Base-by-base conservation (phyloP, 2,113 vertebrate genomes). In the Motacilla alba region DNA sequence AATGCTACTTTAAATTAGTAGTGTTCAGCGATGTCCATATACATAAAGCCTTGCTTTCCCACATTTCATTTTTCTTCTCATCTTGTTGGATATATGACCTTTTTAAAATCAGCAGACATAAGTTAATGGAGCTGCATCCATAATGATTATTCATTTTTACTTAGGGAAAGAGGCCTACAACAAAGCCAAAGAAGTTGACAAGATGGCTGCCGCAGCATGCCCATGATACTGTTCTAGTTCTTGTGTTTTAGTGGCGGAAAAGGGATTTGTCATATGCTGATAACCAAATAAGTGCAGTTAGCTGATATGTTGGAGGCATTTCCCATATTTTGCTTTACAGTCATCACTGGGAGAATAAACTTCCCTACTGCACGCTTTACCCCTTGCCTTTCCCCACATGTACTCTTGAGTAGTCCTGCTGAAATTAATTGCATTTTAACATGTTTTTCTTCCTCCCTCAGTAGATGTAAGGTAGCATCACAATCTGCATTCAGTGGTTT, bases 41-140 rank as follows among this genome's bases (percentile, higher is more conserved):
- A 15, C 2, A 8, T 68, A 19, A 76, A 68, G 5, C 22, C 4
- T 83, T 56, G 8, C n/a, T 91, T 70, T 78, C 15, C 33, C 10
- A 15, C 1, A 0, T 33, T 43, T 21, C 1, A 2, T 8, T 72
- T 72, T 64, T 28, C 11, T 66, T 23, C 0, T 5, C 1, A 6
- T 81, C 22, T 69, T 53, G 3, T 43, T 67, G 10, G 35, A 11
- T 44, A 15, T 6, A 11, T 15, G n/a, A 52, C 31, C 49, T 63
- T 44, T 39, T 53, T 11, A 89, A 89, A 67, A 78, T 46, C 11
- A 70, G 37, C n/a, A 70, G 7, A 15, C 47, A 18, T 20, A 58
- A 77, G 37, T 33, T 56, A 80, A 24, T 37, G 15, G n/a, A n/a
- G 18, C 33, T 59, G 11, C 27, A 4, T 77, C 58, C 62, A 20